phyloP scores from a whole-genome alignment of 2,113 vertebrate genomes.

The Lagenorhynchus albirostris region DNA sequence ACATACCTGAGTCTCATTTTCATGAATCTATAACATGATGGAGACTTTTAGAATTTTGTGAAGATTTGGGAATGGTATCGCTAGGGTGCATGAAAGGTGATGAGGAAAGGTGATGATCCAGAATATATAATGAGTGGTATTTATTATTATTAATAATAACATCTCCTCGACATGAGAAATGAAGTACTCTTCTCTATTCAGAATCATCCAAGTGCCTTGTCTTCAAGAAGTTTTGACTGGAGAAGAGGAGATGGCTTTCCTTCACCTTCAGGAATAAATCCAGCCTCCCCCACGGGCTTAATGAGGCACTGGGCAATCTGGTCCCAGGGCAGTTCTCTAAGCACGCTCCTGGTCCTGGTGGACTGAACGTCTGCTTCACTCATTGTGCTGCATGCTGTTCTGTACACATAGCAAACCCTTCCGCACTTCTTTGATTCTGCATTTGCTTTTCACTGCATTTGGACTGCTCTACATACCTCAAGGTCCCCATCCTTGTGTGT shows the following conservation, averaged over 20 bases:
- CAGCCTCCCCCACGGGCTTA: neutral
- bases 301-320: no score
- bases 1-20: neutral
- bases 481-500: neutral
- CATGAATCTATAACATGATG: neutral
- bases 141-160: neutral
- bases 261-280: neutral
- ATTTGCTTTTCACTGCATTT: neutral
- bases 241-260: neutral
- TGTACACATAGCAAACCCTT: neutral
- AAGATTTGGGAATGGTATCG: accelerated
- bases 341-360: accelerated
- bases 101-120: neutral
- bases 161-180: neutral
- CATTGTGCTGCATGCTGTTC: neutral
- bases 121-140: neutral
- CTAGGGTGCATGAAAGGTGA: neutral
- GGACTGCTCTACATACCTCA: accelerated
- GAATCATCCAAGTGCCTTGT: neutral
- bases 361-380: neutral
- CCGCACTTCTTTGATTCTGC: accelerated
- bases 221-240: neutral
- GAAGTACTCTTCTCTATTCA: neutral
- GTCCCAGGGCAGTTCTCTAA: neutral
- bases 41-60: neutral